Conservation (phyloP, 2,113 vertebrate species). For the Toxotes chatareus region DNA sequence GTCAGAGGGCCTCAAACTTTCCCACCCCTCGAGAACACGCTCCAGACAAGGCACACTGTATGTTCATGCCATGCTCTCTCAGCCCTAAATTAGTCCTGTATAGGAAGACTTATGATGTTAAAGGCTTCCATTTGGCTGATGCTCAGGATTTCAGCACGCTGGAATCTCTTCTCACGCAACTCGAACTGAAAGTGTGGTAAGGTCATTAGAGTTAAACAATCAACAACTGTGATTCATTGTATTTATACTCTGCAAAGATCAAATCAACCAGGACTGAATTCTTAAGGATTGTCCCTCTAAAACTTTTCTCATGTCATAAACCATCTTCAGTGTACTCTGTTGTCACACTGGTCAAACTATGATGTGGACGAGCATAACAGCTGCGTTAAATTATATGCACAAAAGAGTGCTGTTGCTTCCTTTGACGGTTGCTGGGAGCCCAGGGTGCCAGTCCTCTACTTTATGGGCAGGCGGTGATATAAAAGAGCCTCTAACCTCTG, state of each 20-base stretch:
- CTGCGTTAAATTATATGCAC: slow-evolving; percentile 13
- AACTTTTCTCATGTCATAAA: background rate
- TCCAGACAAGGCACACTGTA: background rate
- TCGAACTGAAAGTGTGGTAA: too few relatives aligned
- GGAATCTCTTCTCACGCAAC: background rate
- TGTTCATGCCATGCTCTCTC: slow-evolving; percentile 27
- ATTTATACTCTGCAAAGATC: too few relatives aligned
- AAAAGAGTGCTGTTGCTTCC: slow-evolving; percentile 66
- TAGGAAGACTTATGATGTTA: background rate
- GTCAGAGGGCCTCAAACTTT: slow-evolving; percentile 28
- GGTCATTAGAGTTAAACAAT: too few relatives aligned
- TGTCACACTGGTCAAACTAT: background rate
- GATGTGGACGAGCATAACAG: background rate
- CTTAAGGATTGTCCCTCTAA: background rate
- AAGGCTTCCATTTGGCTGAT: background rate
- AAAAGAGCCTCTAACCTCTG: slow-evolving; percentile 78
- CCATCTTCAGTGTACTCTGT: background rate
- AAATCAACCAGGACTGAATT: background rate
- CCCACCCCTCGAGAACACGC: slow-evolving; percentile 39
- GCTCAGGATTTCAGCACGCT: too few relatives aligned
- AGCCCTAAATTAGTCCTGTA: background rate
- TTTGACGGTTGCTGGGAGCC: slow-evolving; percentile 62
- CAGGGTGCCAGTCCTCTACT: slow-evolving; percentile 60
- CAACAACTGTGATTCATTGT: too few relatives aligned
- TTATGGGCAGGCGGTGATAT: slow-evolving; percentile 71